Evolutionary conservation across 2,888 invertebrate genomes (phyloP), one percentile per base, ranked within the genome.

Genomic region (Flexamia atlantica): DNA sequence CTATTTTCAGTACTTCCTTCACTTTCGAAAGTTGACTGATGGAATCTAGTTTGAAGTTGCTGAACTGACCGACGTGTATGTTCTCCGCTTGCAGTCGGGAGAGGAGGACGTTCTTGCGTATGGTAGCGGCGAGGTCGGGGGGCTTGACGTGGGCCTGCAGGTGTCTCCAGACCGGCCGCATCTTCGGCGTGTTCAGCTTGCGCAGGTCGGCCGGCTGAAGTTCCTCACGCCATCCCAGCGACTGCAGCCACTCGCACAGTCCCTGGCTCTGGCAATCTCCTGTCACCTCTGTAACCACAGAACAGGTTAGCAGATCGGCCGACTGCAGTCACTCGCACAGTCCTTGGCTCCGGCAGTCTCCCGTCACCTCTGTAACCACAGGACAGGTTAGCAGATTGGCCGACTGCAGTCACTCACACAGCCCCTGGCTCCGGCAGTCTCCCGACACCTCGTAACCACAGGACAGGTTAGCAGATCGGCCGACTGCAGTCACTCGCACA

Each of bases 161-260:
- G 23, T 70, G 70, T 20, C 40, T 70, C 40, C 70, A 70, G 70
- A 40, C n/a, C 4, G 70, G 40, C 40, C 40, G 36, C 70, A 70
- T 70, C 36, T 70, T 70, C 5, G 70, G 70, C 10, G 70, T 70
- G 23, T 70, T 70, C 40, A 70, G 70, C 20, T 40, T 32, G 0
- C 23, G 70, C 70, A 70, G 23, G 36, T 40, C 40, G 0, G 30
- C 1, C 1, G 17, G 40, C 5, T 20, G 7, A 0, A 70, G 23
- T 7, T 10, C 1, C 14, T 36, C 40, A 36, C 23, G 40, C n/a
- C 70, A 70, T 4, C 70, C 70, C 17, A 70, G 40, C 1, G 40
- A 5, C n/a, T 20, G 36, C 70, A 70, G 20, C 70, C 70, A 70
- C 40, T 70, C 70, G 9, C 40, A 36, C 36, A 70, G 40, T 4